Evolutionary conservation across 2,888 invertebrate species (phyloP).

Genomic region (Ephialtes manifestator): DNA sequence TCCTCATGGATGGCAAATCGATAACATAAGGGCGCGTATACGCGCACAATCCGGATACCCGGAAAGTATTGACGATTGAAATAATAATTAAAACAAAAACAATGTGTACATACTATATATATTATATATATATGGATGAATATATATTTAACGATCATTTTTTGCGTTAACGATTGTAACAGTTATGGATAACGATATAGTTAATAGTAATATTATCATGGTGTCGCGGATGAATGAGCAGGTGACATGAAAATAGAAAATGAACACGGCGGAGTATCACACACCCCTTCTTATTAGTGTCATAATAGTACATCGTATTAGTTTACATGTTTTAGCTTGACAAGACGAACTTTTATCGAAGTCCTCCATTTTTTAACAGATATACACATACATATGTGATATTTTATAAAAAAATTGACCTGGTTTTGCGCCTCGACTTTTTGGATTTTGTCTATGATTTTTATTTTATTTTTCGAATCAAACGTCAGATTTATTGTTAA

Average conservation of each 20-base stretch:
- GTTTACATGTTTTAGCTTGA: slow-evolving; percentile 76
- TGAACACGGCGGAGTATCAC: slow-evolving; percentile 55
- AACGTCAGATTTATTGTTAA: too few relatives aligned
- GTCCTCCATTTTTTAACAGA: slow-evolving; percentile 77
- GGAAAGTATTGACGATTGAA: slow-evolving; percentile 65
- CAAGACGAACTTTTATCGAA: slow-evolving; percentile 77
- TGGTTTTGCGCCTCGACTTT: too few relatives aligned
- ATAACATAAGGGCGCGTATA: slow-evolving; percentile 12
- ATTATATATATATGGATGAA: slow-evolving; percentile 69
- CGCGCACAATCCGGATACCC: slow-evolving; percentile 50
- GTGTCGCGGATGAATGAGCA: slow-evolving; percentile 26
- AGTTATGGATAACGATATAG: slow-evolving; percentile 47
- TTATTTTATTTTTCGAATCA: too few relatives aligned
- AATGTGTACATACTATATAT: slow-evolving; percentile 69
- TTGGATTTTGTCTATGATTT: too few relatives aligned
- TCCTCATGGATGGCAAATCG: slow-evolving; percentile 20
- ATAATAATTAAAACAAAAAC: slow-evolving; percentile 40
- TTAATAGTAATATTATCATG: slow-evolving; percentile 36
- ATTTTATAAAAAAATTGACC: too few relatives aligned
- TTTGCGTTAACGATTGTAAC: slow-evolving; percentile 61
- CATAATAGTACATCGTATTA: slow-evolving; percentile 73
- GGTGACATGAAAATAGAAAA: slow-evolving; percentile 32
- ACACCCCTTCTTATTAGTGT: slow-evolving; percentile 67
- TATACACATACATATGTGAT: not conserved
- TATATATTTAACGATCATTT: slow-evolving; percentile 71